Evolutionary conservation across 2,888 invertebrate species (phyloP).

Genomic region (Aleiodes leptofemur): DNA sequence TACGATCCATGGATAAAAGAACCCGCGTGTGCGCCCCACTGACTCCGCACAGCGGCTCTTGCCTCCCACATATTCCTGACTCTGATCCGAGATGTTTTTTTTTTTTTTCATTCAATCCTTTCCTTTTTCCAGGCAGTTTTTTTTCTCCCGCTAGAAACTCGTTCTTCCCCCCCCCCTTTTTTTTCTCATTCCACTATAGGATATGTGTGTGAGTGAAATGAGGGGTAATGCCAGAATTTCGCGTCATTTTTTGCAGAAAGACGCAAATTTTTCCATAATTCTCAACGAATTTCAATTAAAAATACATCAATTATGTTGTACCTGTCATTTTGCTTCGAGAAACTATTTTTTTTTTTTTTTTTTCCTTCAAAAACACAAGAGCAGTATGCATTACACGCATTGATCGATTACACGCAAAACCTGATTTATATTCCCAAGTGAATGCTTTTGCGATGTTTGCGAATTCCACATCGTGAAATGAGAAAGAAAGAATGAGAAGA

Average conservation of each 20-base stretch:
- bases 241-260: conserved; percentile 56
- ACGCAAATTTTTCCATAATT: conserved; percentile 1
- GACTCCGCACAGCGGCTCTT: conserved; percentile 48
- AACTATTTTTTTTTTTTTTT: conserved; percentile 18
- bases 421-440: conserved; percentile 62
- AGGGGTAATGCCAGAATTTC: conserved; percentile 47
- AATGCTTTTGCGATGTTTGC: conserved; percentile 48
- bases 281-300: too few relatives aligned
- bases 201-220: conserved; percentile 52
- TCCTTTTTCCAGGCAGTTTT: not conserved
- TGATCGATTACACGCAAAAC: conserved; percentile 63
- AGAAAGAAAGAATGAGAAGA: conserved; percentile 29
- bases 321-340: not conserved
- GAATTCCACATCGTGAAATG: conserved; percentile 8
- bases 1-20: conserved; percentile 47
- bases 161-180: conserved; percentile 21
- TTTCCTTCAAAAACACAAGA: not conserved
- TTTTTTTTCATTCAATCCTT: conserved; percentile 50
- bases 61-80: conserved; percentile 33
- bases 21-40: conserved; percentile 34
- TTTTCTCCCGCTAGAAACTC: conserved; percentile 18
- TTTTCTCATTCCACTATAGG: not conserved
- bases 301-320: not conserved
- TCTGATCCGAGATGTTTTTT: conserved; percentile 55
- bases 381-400: conserved; percentile 47